Percentiles rank a stretch among this genome's conserved stretches.
Evolutionary conservation across 2,888 invertebrate genomes (phyloP).

Genomic region (Xestia c-nigrum): DNA sequence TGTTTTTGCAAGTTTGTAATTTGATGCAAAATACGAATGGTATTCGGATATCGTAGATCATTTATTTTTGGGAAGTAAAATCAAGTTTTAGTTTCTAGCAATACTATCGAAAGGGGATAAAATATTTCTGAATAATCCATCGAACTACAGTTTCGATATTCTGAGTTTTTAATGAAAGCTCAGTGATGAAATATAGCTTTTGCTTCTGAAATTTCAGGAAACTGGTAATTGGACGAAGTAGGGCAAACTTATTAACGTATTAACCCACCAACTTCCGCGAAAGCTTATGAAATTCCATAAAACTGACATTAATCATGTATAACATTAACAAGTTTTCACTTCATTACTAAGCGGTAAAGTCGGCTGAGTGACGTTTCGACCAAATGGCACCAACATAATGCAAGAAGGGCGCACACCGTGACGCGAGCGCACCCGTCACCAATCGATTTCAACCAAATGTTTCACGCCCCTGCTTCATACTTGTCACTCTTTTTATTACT

Average conservation of each 20-base stretch:
- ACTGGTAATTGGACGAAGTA: constrained; percentile 25
- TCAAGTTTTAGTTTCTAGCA: neutral
- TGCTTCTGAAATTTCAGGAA: constrained; percentile 35
- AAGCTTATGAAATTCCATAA: constrained; percentile 26
- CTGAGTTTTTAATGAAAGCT: constrained; percentile 12
- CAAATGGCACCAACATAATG: constrained; percentile 22
- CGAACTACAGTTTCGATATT: neutral
- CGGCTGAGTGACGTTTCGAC: constrained; percentile 43
- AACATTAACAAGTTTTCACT: constrained; percentile 60
- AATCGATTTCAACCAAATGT: constrained; percentile 82
- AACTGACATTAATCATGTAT: constrained; percentile 52
- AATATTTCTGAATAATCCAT: neutral
- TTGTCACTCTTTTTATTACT: constrained; percentile 73
- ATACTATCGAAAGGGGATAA: neutral
- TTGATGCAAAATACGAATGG: too few relatives aligned
- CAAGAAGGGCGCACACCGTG: constrained; percentile 71
- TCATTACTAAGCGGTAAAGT: constrained; percentile 55
- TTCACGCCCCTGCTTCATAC: constrained; percentile 83
- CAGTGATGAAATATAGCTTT: constrained; percentile 9
- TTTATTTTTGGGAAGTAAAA: neutral
- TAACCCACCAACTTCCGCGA: constrained; percentile 21
- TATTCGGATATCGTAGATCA: neutral
- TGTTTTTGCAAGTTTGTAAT: neutral
- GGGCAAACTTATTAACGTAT: constrained; percentile 19
- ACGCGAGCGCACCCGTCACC: constrained; percentile 78